Conservation (phyloP, 2,113 vertebrate species). For the Nycticebus coucang region DNA sequence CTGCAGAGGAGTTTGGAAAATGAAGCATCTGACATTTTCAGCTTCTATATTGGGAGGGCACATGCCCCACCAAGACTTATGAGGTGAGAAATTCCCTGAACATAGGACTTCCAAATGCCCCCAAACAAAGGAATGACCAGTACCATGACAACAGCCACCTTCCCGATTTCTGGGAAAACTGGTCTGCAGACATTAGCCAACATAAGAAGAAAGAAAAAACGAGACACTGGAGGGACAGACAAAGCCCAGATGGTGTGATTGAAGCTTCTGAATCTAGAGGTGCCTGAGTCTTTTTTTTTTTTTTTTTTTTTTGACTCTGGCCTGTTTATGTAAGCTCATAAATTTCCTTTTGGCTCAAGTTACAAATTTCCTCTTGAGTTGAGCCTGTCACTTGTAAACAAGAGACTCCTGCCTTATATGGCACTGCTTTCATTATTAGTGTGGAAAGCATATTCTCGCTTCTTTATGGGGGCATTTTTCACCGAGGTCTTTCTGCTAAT, state of each 20-base stretch:
- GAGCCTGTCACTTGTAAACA: slow-evolving; percentile 68
- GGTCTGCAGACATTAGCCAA: background rate
- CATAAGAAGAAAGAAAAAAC: background rate
- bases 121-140: background rate
- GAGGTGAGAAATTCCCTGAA: slow-evolving; percentile 49
- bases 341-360: slow-evolving; percentile 46
- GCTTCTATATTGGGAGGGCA: background rate
- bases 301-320: background rate
- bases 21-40: slow-evolving; percentile 39
- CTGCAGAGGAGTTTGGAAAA: slow-evolving; percentile 49
- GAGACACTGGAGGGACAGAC: background rate
- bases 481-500: background rate
- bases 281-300: background rate
- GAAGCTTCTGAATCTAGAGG: background rate
- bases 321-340: slow-evolving; percentile 56
- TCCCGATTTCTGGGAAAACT: background rate
- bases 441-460: slow-evolving; percentile 50
- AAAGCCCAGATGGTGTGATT: slow-evolving; percentile 25
- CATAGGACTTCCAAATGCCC: slow-evolving; percentile 38
- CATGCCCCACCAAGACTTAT: background rate
- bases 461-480: slow-evolving; percentile 46
- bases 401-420: slow-evolving; percentile 72
- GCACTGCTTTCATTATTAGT: slow-evolving; percentile 50
- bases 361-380: slow-evolving; percentile 24
- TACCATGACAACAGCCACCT: background rate